Evolutionary conservation across 2,113 vertebrate genomes (phyloP).

Genomic region (Microcebus lehilahytsara): DNA sequence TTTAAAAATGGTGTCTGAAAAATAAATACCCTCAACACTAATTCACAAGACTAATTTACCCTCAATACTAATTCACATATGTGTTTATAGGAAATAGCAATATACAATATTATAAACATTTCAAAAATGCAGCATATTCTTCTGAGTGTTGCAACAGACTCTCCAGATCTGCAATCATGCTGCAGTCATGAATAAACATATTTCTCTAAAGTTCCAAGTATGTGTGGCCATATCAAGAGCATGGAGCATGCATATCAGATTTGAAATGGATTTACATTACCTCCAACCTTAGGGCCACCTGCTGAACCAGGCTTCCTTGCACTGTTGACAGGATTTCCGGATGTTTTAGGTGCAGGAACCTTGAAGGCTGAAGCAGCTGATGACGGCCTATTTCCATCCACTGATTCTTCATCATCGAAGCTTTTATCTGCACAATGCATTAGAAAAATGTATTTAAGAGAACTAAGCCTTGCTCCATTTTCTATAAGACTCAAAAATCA

Average conservation of each 20-base stretch:
- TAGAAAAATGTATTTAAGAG: conserved; percentile 66
- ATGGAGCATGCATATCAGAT: conserved; percentile 51
- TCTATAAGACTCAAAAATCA: conserved; percentile 36
- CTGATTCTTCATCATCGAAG: conserved; percentile 97
- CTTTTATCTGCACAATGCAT: conserved; percentile 90
- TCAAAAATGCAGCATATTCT: background rate
- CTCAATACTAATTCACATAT: background rate
- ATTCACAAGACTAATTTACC: background rate
- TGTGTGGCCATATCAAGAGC: conserved; percentile 49
- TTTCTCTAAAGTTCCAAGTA: conserved; percentile 58
- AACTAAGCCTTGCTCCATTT: conserved; percentile 57
- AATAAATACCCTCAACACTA: background rate
- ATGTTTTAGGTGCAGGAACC: conserved; percentile 95
- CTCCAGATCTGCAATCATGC: conserved; percentile 77
- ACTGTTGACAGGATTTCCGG: conserved; percentile 89
- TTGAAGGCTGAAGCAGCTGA: conserved; percentile 94
- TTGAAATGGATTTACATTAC: conserved; percentile 83
- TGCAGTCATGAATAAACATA: conserved; percentile 86
- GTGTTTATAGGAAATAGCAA: background rate
- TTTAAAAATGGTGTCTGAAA: conserved; percentile 51
- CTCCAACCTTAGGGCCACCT: conserved; percentile 90
- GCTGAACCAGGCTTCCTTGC: conserved; percentile 91
- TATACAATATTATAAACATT: background rate
- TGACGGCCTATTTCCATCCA: conserved; percentile 95
- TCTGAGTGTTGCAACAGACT: background rate